Evolutionary conservation across 2,888 invertebrate species (phyloP).

Genomic region (Hofmannophila pseudospretella): DNA sequence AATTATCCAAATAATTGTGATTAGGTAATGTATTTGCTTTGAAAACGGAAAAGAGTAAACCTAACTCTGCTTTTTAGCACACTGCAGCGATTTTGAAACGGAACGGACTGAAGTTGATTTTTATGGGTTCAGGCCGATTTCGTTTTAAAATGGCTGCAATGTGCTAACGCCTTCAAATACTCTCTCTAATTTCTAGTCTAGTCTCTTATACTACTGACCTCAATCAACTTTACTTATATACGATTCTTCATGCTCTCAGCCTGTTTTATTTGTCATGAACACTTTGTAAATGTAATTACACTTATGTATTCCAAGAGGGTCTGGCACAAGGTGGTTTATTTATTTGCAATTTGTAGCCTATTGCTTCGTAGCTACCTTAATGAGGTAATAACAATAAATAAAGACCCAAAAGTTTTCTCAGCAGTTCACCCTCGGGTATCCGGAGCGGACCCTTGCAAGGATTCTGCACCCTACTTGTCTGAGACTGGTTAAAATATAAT

Average conservation of each 20-base stretch:
- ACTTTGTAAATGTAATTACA: constrained; percentile 40
- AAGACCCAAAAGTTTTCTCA: constrained; percentile 75
- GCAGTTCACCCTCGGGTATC: constrained; percentile 53
- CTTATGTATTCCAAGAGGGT: constrained; percentile 56
- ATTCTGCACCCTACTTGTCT: constrained; percentile 60
- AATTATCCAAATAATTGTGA: constrained; percentile 25
- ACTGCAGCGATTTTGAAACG: too few relatives aligned
- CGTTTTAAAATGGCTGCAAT: too few relatives aligned
- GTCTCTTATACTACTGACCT: too few relatives aligned
- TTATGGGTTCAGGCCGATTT: too few relatives aligned
- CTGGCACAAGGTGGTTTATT: constrained; percentile 57
- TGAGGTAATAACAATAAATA: constrained; percentile 78
- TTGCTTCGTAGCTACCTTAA: constrained; percentile 73
- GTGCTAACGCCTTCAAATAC: too few relatives aligned
- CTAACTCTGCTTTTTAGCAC: too few relatives aligned
- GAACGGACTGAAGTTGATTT: too few relatives aligned
- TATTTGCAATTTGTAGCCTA: constrained; percentile 76
- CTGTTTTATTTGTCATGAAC: too few relatives aligned
- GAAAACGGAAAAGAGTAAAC: too few relatives aligned
- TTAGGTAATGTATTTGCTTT: constrained; percentile 13
- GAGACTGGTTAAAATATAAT: constrained; percentile 21
- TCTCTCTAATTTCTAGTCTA: too few relatives aligned
- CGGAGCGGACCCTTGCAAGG: constrained; percentile 62
- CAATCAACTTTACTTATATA: too few relatives aligned
- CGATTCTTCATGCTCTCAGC: too few relatives aligned